These are phyloP conservation scores for Cryptoblepharus egeriae DNA, from an alignment of 2,797 vertebrate genomes.

Conservation along the genomic window DNA sequence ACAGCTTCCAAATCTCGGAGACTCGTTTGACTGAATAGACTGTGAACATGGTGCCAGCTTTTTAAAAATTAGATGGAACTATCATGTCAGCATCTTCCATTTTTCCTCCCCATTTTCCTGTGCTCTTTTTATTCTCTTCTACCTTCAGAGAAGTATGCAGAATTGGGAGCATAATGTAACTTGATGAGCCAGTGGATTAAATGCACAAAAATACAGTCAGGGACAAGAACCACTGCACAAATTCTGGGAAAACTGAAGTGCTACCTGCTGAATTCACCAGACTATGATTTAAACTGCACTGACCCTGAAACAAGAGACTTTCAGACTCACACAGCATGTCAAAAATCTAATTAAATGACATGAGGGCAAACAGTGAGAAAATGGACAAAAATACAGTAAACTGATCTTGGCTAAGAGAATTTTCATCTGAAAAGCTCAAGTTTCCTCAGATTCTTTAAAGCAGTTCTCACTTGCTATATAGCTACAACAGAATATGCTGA, in stretches of 20 bases:
- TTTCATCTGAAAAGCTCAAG: constrained; percentile 19
- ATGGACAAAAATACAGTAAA: constrained; percentile 8
- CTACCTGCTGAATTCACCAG: constrained; percentile 57
- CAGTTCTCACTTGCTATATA: constrained; percentile 47
- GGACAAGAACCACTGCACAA: constrained; percentile 45
- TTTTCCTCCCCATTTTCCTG: constrained; percentile 54
- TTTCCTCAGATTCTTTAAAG: constrained; percentile 10
- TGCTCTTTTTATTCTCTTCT: constrained; percentile 48
- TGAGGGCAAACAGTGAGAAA: constrained; percentile 32
- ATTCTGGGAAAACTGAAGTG: constrained; percentile 37
- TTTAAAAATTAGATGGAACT: constrained; percentile 68
- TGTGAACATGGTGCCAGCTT: constrained; percentile 33
- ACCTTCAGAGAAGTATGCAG: constrained; percentile 25
- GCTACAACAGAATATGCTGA: constrained; percentile 49
- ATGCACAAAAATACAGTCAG: constrained; percentile 30
- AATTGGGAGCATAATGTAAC: constrained; percentile 46
- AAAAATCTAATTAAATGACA: constrained; percentile 33
- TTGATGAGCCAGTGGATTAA: constrained; percentile 47
- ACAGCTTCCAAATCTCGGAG: constrained; percentile 82
- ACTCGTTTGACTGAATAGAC: constrained; percentile 77
- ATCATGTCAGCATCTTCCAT: constrained; percentile 56
- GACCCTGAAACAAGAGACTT: constrained; percentile 41
- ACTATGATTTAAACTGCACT: constrained; percentile 34
- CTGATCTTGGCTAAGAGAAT: constrained; percentile 1
- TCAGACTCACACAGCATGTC: constrained; percentile 15